These are phyloP conservation scores for Hirtodrosophila alboralis DNA, from an alignment of 2,888 invertebrate genomes.

Conservation along the genomic window DNA sequence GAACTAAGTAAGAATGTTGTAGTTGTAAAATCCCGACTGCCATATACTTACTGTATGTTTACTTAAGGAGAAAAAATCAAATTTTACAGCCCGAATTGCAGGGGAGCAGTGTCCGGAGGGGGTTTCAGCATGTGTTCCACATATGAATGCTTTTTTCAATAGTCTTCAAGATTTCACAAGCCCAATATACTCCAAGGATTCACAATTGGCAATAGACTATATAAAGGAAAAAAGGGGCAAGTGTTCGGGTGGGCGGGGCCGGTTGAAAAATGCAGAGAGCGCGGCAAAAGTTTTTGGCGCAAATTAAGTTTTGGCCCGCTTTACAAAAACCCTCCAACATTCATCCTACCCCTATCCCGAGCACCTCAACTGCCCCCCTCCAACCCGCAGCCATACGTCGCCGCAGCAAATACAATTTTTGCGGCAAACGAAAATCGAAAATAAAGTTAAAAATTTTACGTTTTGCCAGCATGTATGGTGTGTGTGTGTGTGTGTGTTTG, in stretches of 20 bases:
- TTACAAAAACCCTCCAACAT: conserved; percentile 1
- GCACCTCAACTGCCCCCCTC: background rate
- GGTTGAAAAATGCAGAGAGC: conserved; percentile 14
- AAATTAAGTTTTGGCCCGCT: conserved; percentile 66
- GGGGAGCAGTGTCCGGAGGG: no score
- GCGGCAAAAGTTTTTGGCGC: conserved; percentile 65
- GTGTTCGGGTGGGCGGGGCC: background rate
- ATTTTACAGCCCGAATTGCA: no score
- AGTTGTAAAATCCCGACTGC: no score
- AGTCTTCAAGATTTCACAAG: no score
- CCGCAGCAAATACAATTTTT: conserved; percentile 75
- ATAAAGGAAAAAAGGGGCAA: conserved; percentile 8
- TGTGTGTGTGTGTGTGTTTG: background rate
- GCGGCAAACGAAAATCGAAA: conserved; percentile 77
- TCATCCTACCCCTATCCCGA: background rate
- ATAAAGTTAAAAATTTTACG: conserved; percentile 76
- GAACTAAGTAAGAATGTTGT: no score
- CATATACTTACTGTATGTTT: no score
- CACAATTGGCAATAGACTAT: no score
- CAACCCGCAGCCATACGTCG: conserved; percentile 29
- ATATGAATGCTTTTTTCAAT: no score
- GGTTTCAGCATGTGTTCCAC: no score
- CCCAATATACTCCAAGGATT: no score
- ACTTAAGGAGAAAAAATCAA: no score
- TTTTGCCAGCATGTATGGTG: conserved; percentile 44